Percentiles rank a stretch among this genome's conserved stretches.
Conservation (phyloP, 1,140 invertebrate genomes). For the Sycophaga agraensis region DNA sequence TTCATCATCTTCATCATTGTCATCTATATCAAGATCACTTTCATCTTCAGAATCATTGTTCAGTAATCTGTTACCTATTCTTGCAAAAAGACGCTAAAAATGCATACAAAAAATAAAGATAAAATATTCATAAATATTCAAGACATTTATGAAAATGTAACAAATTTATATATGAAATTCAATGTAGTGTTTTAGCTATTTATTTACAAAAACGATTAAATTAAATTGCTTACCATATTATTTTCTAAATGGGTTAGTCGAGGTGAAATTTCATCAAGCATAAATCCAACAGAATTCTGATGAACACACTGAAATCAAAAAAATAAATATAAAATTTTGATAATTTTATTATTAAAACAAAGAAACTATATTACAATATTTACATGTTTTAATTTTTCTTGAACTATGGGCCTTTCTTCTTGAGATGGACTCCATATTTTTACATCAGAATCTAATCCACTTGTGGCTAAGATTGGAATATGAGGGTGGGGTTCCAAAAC, state of each 20-base stretch:
- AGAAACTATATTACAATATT: conserved; percentile 16
- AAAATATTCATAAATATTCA: not conserved
- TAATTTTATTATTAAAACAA: conserved; percentile 10
- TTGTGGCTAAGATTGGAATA: conserved; percentile 85
- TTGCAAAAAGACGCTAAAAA: conserved; percentile 10
- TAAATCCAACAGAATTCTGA: no score
- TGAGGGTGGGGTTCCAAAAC: conserved; percentile 87
- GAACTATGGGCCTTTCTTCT: conserved; percentile 54
- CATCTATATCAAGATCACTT: not conserved
- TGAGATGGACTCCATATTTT: conserved; percentile 89
- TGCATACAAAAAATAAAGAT: not conserved
- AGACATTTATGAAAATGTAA: not conserved
- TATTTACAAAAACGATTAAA: no score
- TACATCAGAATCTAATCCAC: conserved; percentile 87
- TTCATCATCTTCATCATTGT: conserved; percentile 8
- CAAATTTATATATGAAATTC: not conserved
- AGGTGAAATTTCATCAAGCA: no score
- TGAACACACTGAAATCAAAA: not conserved
- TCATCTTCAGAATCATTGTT: conserved; percentile 23
- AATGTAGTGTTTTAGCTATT: no score
- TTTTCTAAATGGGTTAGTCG: no score
- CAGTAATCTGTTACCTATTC: conserved; percentile 8
- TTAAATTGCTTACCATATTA: no score
- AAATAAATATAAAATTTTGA: not conserved
- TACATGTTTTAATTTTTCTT: conserved; percentile 59